Percentiles rank a stretch among this genome's conserved stretches.
phyloP scores from a whole-genome alignment of 2,797 vertebrate species.

The Hypotaenidia okinawae region DNA sequence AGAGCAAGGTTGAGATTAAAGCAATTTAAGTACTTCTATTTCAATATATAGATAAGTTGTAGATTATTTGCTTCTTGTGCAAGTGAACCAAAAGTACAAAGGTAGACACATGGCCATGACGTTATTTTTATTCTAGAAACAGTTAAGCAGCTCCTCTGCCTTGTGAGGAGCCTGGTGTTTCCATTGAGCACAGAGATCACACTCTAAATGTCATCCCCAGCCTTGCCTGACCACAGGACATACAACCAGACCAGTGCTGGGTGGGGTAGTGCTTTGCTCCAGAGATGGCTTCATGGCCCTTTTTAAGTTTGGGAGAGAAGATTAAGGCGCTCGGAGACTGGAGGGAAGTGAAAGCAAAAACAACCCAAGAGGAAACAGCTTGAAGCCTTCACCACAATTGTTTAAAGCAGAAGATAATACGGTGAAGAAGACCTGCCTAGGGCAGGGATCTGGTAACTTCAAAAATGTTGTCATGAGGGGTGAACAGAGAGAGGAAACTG shows the following conservation, averaged over 20 bases:
- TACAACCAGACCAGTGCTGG: not conserved
- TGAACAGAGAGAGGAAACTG: not conserved
- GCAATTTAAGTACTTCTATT: not conserved
- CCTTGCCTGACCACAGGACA: not conserved
- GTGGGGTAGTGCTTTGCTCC: not conserved
- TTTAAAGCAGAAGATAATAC: not conserved
- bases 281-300: not conserved
- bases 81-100: conserved; percentile 5
- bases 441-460: not conserved
- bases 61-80: not conserved
- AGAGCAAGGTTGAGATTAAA: not conserved
- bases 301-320: not conserved
- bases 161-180: not conserved
- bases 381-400: not conserved
- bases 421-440: not conserved
- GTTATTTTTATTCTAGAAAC: not conserved
- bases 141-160: not conserved
- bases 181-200: not conserved
- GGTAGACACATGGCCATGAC: not conserved
- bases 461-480: not conserved
- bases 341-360: not conserved
- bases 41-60: not conserved
- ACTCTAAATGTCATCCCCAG: not conserved
- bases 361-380: not conserved
- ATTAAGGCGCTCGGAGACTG: not conserved